Evolutionary conservation across 1,140 invertebrate genomes (phyloP).

Genomic region (Drosophila pachea): DNA sequence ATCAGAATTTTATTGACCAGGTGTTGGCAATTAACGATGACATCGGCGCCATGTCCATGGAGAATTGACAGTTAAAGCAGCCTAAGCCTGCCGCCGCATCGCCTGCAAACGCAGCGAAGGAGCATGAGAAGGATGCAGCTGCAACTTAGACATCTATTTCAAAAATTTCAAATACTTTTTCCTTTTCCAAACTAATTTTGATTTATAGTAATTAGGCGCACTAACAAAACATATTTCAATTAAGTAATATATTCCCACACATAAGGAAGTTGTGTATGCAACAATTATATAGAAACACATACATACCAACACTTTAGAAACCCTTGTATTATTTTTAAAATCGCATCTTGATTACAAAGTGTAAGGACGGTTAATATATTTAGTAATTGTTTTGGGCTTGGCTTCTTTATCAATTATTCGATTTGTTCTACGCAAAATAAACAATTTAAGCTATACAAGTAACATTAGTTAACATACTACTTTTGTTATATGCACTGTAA

Average conservation of each 20-base stretch:
- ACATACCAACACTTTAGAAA: slow-evolving; percentile 37
- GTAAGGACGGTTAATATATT: slow-evolving; percentile 36
- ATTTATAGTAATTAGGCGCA: slow-evolving; percentile 58
- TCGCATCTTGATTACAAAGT: slow-evolving; percentile 32
- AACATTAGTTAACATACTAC: slow-evolving; percentile 60
- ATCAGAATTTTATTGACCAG: slow-evolving; percentile 86
- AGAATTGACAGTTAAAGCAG: slow-evolving; percentile 82
- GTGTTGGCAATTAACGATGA: slow-evolving; percentile 85
- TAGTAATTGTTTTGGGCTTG: slow-evolving; percentile 54
- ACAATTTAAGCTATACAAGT: slow-evolving; percentile 54
- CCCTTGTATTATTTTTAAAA: slow-evolving; percentile 55
- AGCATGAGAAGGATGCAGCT: slow-evolving; percentile 49
- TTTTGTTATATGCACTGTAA: slow-evolving; percentile 63
- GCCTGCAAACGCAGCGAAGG: slow-evolving; percentile 8
- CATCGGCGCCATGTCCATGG: slow-evolving; percentile 87
- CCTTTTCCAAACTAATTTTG: slow-evolving; percentile 49
- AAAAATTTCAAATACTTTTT: slow-evolving; percentile 41
- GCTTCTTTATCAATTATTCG: slow-evolving; percentile 46
- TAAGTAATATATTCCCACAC: slow-evolving; percentile 45
- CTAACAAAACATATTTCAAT: slow-evolving; percentile 55
- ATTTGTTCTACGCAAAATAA: slow-evolving; percentile 48
- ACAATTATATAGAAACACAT: slow-evolving; percentile 42
- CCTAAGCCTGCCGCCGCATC: slow-evolving; percentile 66
- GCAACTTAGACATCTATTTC: slow-evolving; percentile 55
- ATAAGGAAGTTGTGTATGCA: slow-evolving; percentile 24